phyloP scores from a whole-genome alignment of 2,113 vertebrate species.

The Hyla sarda region DNA sequence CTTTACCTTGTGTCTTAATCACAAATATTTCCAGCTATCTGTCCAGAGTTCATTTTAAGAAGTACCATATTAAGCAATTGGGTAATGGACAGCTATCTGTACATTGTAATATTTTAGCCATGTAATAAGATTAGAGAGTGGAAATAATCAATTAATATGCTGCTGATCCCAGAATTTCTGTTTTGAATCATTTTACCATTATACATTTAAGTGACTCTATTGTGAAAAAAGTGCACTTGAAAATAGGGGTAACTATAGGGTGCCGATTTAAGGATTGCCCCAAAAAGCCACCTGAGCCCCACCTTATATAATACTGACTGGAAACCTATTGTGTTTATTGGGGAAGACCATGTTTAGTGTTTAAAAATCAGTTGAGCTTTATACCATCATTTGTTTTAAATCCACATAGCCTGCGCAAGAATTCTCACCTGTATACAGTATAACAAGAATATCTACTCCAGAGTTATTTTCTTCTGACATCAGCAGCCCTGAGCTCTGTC shows the following conservation, averaged over 20 bases:
- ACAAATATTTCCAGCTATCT: slow-evolving; percentile 6
- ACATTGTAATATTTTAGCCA: not conserved
- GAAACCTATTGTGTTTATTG: too few species aligned
- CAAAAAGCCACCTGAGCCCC: too few species aligned
- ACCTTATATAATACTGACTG: too few species aligned
- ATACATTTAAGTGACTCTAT: not conserved
- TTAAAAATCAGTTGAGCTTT: not conserved
- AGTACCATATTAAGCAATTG: not conserved
- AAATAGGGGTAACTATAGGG: not conserved
- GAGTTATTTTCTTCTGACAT: not conserved
- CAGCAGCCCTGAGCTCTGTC: not conserved
- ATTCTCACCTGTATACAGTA: not conserved
- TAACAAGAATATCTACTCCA: not conserved
- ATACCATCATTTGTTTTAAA: not conserved
- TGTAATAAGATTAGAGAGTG: not conserved
- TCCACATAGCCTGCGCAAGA: not conserved
- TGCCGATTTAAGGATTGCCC: too few species aligned
- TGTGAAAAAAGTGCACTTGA: not conserved
- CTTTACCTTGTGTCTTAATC: slow-evolving; percentile 18
- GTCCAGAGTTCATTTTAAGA: not conserved
- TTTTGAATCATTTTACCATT: not conserved
- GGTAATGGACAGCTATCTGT: not conserved
- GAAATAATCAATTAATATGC: not conserved
- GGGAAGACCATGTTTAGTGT: too few species aligned
- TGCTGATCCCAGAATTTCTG: not conserved